Percentiles rank a stretch among this genome's conserved stretches.
These are phyloP conservation scores for Catharus fuscescens DNA, from an alignment of 2,113 vertebrate species.

Conservation along the genomic window DNA sequence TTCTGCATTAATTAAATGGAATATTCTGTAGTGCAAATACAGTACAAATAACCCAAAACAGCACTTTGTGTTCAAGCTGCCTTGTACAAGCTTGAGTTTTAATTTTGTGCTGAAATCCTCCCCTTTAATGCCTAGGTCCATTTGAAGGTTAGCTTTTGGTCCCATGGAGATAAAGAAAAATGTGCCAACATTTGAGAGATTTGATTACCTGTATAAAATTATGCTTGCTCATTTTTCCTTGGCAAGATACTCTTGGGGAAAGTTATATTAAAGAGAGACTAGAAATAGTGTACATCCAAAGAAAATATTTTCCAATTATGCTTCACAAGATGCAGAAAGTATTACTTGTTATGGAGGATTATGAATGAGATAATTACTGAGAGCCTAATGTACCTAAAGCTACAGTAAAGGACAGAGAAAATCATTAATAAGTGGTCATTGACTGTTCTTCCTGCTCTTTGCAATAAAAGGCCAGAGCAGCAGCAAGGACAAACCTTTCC, in stretches of 20 bases:
- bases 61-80: slow-evolving; percentile 77
- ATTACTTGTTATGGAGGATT: slow-evolving; percentile 64
- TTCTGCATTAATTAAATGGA: not conserved
- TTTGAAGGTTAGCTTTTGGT: slow-evolving; percentile 79
- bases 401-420: slow-evolving; percentile 53
- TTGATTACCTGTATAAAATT: slow-evolving; percentile 82
- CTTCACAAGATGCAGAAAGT: slow-evolving; percentile 62
- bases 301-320: slow-evolving; percentile 77
- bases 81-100: slow-evolving; percentile 78
- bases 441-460: slow-evolving; percentile 40
- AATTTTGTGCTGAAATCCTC: slow-evolving; percentile 77
- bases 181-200: slow-evolving; percentile 79
- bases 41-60: slow-evolving; percentile 52
- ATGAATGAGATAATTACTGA: slow-evolving; percentile 75
- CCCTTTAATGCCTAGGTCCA: slow-evolving; percentile 74
- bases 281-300: slow-evolving; percentile 57
- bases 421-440: slow-evolving; percentile 69
- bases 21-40: slow-evolving; percentile 62
- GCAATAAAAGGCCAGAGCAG: slow-evolving; percentile 43
- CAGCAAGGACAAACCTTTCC: slow-evolving; percentile 11
- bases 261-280: slow-evolving; percentile 75
- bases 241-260: slow-evolving; percentile 72
- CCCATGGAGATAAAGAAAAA: slow-evolving; percentile 84
- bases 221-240: slow-evolving; percentile 68
- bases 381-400: slow-evolving; percentile 52